phyloP scores from a whole-genome alignment of 2,888 invertebrate genomes.

The Coremacera marginata region DNA sequence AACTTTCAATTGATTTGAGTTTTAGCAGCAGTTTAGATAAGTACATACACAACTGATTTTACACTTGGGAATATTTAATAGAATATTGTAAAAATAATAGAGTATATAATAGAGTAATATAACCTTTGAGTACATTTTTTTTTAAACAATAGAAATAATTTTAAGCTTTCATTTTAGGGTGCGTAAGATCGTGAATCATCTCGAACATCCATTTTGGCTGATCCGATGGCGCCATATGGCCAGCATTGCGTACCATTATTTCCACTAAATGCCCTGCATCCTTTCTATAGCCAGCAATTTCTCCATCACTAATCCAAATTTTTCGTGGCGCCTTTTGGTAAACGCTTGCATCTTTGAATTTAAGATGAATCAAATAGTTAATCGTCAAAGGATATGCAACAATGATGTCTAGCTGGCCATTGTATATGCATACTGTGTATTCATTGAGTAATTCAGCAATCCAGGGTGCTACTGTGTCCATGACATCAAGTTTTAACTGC shows the following conservation, averaged over 20 bases:
- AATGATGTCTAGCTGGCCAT: slow-evolving; percentile 92
- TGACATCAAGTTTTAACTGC: slow-evolving; percentile 80
- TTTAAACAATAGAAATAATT: no score
- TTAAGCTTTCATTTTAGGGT: slow-evolving; percentile 52
- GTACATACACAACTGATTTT: no score
- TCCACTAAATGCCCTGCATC: slow-evolving; percentile 80
- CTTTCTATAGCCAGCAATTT: slow-evolving; percentile 83
- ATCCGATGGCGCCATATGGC: slow-evolving; percentile 86
- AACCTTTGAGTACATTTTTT: no score
- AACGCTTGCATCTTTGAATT: slow-evolving; percentile 76
- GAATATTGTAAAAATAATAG: no score
- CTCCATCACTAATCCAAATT: slow-evolving; percentile 78
- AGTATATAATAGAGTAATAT: no score
- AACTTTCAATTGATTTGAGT: no score
- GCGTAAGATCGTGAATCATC: slow-evolving; percentile 72
- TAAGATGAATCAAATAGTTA: slow-evolving; percentile 79
- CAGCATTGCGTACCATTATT: slow-evolving; percentile 81
- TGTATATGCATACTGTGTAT: slow-evolving; percentile 79
- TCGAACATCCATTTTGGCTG: slow-evolving; percentile 83
- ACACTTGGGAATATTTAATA: no score
- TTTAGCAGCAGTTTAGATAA: no score
- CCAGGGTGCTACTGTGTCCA: slow-evolving; percentile 84
- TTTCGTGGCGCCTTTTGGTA: slow-evolving; percentile 78
- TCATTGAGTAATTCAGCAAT: slow-evolving; percentile 77
- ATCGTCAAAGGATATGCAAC: slow-evolving; percentile 89